Conservation (phyloP, 2,113 vertebrate species). For the Sprattus sprattus region DNA sequence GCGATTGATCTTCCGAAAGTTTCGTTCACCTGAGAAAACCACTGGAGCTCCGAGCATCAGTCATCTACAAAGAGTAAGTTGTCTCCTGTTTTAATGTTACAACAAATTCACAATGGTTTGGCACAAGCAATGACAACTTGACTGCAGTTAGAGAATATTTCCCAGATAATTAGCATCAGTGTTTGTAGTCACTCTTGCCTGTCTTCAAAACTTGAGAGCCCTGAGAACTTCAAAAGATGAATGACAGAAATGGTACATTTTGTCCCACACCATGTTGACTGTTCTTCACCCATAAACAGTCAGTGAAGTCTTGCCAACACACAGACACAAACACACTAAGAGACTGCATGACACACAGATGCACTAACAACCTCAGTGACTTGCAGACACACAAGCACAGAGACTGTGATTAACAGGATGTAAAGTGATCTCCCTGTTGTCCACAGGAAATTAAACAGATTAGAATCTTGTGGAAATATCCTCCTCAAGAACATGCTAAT, state of each 20-base stretch:
- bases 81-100: no score
- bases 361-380: not conserved
- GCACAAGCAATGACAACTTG: no score
- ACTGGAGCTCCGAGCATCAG: no score
- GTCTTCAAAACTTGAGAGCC: no score
- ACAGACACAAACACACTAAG: not conserved
- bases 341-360: not conserved
- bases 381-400: not conserved
- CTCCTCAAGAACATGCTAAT: not conserved
- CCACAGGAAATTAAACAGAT: slow-evolving; percentile 45
- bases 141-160: no score
- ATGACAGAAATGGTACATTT: not conserved
- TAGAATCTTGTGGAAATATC: slow-evolving; percentile 40
- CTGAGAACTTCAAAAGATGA: not conserved
- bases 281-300: not conserved
- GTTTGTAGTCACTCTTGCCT: no score
- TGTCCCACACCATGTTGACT: not conserved
- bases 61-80: no score
- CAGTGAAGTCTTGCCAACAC: not conserved
- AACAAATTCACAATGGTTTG: no score
- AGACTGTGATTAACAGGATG: not conserved
- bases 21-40: no score
- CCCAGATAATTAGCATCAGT: no score
- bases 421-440: not conserved
- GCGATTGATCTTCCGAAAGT: no score